Base-by-base conservation (phyloP, 2,113 vertebrate genomes). In the Clarias macrocephalus region DNA sequence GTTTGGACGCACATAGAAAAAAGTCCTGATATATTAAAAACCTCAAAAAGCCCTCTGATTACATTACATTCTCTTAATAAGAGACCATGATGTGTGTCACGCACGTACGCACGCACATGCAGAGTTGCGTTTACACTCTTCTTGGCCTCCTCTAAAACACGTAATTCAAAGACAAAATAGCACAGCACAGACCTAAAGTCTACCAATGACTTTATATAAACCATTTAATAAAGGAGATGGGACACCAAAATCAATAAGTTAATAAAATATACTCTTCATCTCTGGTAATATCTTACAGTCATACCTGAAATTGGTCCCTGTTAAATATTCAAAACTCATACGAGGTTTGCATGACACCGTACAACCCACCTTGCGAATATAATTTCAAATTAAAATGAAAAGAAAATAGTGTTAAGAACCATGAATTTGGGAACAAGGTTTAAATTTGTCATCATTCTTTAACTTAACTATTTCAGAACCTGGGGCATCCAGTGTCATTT, bases 251-350 rank as follows among this genome's bases (percentile, higher is more conserved):
- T 93, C 90, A 94, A 95, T 94, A 95, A 95, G 91, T 95, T 94
- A 95, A 94, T 95, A 95, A 95, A 95, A 95, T 94, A 95, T 92
- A 94, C 91, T 94, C 92, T 94, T 92, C 91, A 93, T 91, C 92
- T 95, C 88, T 93, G 89, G 93, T 92, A 90, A 93, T 93, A 93
- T 93, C 93, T 92, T 94, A 94, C 91, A 87, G 90, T 90, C 88
- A 94, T 92, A 94, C 92, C 92, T 93, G 92, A 94, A 93, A 90
- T 93, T 95, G 94, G 94, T 94, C 94, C 93, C 91, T 87, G 90
- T 92, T 94, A 72, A 88, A 91, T 89, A 88, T 90, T 91, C 84
- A 90, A 60, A 89, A 91, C 57, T 25, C 65, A 75, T 42, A 86
- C 84, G 81, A 25, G 66, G 70, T 62, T 84, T 84, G 84, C 83